Evolutionary conservation across 2,113 vertebrate genomes (phyloP), one percentile per base, ranked within the genome.

Genomic region (Vireo altiloquus): DNA sequence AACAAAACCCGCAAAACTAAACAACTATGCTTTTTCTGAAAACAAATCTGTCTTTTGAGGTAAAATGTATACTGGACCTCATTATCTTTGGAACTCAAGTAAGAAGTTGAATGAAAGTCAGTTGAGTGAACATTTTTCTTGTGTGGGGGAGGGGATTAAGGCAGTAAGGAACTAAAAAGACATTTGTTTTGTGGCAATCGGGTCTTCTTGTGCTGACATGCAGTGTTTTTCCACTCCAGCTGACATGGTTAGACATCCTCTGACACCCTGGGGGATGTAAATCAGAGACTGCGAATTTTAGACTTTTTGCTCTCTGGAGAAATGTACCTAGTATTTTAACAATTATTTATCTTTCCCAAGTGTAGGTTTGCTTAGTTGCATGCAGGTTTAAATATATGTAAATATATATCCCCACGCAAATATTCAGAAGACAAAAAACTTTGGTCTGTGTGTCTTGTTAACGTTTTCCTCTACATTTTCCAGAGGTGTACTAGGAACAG

Each of bases 141-240:
- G 3, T 56, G 5, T 69, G 5, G 15, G 11, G 21, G 24, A 27
- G 18, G 22, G 39, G 30, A 50, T 56, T 63, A 80, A 50, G 28
- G 37, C 37, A 35, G 35, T 74, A 53, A 82, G 65, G 56, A 90
- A 37, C 71, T 88, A 60, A 89, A 74, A 90, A 64, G 46, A 35
- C 47, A 42, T 46, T 90, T 96, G 71, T 92, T 96, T 93, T 35
- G 35, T 66, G 78, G 82, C 60, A 85, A 54, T 77, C 74, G 68
- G n/a, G 42, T 69, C 56, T 95, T 95, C 75, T 89, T 44, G 4
- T 97, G 93, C 92, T 96, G 95, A 94, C 85, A 77, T 68, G 37
- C 61, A 92, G 86, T 91, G 42, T 86, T 96, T 97, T 97, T 97
- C 93, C 93, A 96, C 90, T 87, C 65, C 96, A 87, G 82, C 52